Evolutionary conservation across 2,888 invertebrate species (phyloP).

Genomic region (Plutella xylostella): DNA sequence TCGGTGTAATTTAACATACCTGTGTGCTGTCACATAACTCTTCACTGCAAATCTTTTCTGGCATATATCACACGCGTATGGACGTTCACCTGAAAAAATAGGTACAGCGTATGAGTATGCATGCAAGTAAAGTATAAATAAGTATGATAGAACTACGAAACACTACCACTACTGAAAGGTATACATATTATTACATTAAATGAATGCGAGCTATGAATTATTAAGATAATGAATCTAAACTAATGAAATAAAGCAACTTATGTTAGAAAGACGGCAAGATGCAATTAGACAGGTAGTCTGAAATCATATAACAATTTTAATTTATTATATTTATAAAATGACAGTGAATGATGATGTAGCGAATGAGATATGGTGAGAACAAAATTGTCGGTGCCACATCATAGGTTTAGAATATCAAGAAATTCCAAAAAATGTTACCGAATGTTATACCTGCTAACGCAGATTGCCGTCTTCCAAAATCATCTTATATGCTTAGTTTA

Average conservation of each 20-base stretch:
- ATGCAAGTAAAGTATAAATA: no score
- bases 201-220: no score
- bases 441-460: constrained; percentile 43
- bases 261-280: constrained; percentile 69
- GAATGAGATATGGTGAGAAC: constrained; percentile 29
- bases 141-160: no score
- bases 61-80: constrained; percentile 83
- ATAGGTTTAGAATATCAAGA: constrained; percentile 27
- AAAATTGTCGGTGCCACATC: constrained; percentile 66
- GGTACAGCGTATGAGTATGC: no score
- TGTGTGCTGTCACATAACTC: constrained; percentile 84
- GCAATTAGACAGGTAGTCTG: constrained; percentile 49
- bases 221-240: no score
- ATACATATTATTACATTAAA: no score
- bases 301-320: no score
- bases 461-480: constrained; percentile 63
- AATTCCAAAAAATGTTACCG: constrained; percentile 21
- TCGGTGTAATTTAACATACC: constrained; percentile 45
- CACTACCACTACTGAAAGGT: no score
- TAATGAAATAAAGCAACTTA: constrained; percentile 29
- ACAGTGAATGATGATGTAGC: constrained; percentile 50
- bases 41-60: constrained; percentile 85
- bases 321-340: constrained; percentile 45
- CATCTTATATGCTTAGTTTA: no score
- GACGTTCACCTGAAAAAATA: constrained; percentile 72